Evolutionary conservation across 2,113 vertebrate genomes (phyloP).

Genomic region (Dicrurus megarhynchus): DNA sequence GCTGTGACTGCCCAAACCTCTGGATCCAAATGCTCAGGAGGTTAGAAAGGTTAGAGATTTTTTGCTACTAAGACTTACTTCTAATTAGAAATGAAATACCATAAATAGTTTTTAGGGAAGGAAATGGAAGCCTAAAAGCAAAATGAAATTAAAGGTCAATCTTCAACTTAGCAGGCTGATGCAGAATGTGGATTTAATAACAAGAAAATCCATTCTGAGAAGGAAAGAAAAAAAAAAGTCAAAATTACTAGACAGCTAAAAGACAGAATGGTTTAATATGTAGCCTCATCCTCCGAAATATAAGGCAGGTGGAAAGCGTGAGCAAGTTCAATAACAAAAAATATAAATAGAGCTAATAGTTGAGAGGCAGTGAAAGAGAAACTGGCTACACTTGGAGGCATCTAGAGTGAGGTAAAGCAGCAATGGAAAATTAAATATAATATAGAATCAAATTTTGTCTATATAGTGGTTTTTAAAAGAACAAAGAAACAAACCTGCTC

Average conservation of each 20-base stretch:
- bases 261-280: conserved; percentile 33
- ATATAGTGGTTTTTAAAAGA: neutral
- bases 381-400: conserved; percentile 10
- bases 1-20: neutral
- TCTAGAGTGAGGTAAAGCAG: conserved; percentile 16
- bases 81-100: conserved; percentile 41
- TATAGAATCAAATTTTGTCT: conserved; percentile 8
- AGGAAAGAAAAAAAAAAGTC: neutral
- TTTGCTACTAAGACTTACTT: neutral
- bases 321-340: conserved; percentile 31
- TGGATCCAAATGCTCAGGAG: neutral
- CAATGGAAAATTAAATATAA: conserved; percentile 3
- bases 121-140: conserved; percentile 54
- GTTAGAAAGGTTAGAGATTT: conserved; percentile 10
- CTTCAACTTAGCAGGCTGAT: conserved; percentile 31
- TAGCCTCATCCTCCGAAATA: neutral
- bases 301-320: neutral
- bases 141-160: conserved; percentile 56
- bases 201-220: conserved; percentile 25
- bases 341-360: conserved; percentile 27
- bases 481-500: neutral
- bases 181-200: neutral
- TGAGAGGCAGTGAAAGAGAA: neutral
- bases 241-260: conserved; percentile 26
- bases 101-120: conserved; percentile 34